Percentiles rank a stretch among this genome's conserved stretches.
These are phyloP conservation scores for Frieseomelitta varia DNA, from an alignment of 1,140 invertebrate genomes.

Conservation along the genomic window DNA sequence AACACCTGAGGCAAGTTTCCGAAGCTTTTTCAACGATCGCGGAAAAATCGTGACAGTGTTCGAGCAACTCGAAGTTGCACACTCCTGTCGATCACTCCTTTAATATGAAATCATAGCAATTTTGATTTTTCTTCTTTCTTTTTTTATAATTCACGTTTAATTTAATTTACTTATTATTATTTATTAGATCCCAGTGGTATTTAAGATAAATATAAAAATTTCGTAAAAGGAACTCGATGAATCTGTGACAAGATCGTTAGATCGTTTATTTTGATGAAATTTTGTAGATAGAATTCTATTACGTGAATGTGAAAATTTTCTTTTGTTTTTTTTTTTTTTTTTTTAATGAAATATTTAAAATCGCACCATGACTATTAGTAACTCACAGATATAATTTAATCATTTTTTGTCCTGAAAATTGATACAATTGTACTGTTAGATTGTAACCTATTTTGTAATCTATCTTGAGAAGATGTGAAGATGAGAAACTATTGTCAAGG, in stretches of 20 bases:
- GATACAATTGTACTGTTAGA: background rate
- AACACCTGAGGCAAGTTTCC: background rate
- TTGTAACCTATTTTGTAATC: background rate
- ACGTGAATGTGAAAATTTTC: background rate
- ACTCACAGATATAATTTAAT: background rate
- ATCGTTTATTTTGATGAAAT: background rate
- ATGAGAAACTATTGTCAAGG: background rate
- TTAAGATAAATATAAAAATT: background rate
- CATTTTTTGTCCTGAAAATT: background rate
- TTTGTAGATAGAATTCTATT: background rate
- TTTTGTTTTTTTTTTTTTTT: no score
- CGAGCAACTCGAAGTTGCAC: background rate
- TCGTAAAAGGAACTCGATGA: background rate
- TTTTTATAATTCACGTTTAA: background rate
- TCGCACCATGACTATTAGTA: background rate
- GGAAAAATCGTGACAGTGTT: slow-evolving; percentile 22
- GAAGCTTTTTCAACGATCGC: background rate
- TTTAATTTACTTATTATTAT: no score
- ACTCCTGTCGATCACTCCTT: background rate
- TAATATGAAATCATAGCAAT: background rate
- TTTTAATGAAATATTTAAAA: background rate
- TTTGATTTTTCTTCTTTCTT: background rate
- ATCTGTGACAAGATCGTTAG: background rate
- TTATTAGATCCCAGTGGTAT: no score
- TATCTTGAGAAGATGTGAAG: background rate